phyloP scores from a whole-genome alignment of 2,888 invertebrate species.

The Apotomis capreana region DNA sequence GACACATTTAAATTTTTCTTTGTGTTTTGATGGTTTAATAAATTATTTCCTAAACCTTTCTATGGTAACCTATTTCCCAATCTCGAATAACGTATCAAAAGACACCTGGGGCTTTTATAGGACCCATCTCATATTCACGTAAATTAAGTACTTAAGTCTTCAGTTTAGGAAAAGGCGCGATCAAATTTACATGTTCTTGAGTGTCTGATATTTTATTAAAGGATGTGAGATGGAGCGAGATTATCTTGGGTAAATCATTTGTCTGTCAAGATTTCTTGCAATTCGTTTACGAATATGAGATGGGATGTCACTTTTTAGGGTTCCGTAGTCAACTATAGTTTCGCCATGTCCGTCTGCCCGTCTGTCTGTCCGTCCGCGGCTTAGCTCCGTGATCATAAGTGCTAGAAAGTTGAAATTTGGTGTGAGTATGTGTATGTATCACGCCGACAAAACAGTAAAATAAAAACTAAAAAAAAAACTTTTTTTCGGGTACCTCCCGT shows the following conservation, averaged over 20 bases:
- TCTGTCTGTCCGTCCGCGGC: no score
- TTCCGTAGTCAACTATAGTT: no score
- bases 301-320: no score
- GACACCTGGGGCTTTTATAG: constrained; percentile 26
- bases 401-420: no score
- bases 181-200: constrained; percentile 27
- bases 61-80: constrained; percentile 3
- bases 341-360: no score
- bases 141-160: constrained; percentile 32
- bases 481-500: no score
- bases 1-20: no score
- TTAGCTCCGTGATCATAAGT: no score
- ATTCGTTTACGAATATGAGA: neutral
- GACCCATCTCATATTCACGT: constrained; percentile 32
- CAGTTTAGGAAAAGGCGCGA: constrained; percentile 12
- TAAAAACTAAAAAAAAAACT: no score
- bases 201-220: constrained; percentile 25
- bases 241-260: neutral
- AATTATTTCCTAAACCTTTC: neutral
- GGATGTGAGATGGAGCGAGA: constrained; percentile 3
- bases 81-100: constrained; percentile 23
- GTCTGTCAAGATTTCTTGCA: constrained; percentile 4
- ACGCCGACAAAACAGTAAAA: no score
- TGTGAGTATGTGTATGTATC: no score
- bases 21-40: neutral